A percentile compares a stretch with the other conserved stretches of the same genome.
Conservation (phyloP, 2,113 vertebrate species). For the Pteropus alecto region DNA sequence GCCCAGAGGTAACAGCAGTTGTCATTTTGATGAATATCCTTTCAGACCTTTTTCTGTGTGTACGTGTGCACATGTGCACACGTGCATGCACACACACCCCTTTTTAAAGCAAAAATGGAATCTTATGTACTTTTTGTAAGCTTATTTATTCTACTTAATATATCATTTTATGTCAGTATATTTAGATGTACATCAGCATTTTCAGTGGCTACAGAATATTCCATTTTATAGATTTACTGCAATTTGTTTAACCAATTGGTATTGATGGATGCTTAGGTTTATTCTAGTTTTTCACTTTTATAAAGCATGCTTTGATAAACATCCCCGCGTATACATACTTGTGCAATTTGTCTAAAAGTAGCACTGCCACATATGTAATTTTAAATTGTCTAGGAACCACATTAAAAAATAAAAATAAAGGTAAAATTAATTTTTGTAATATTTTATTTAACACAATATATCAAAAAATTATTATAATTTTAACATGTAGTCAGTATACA, state of each 20-base stretch:
- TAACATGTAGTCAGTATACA: not conserved
- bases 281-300: constrained; percentile 35
- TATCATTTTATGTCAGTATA: constrained; percentile 12
- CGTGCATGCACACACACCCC: not conserved
- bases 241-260: constrained; percentile 36
- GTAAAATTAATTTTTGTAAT: constrained; percentile 13
- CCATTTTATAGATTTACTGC: constrained; percentile 46
- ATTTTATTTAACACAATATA: not conserved
- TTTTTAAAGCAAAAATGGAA: not conserved
- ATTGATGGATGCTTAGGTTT: constrained; percentile 51
- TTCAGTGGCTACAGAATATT: constrained; percentile 39
- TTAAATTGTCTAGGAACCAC: not conserved
- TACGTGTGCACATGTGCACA: not conserved
- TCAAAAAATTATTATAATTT: not conserved
- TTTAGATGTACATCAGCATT: constrained; percentile 46
- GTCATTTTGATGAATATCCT: constrained; percentile 52
- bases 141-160: constrained; percentile 12
- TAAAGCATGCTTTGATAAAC: constrained; percentile 35
- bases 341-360: constrained; percentile 39
- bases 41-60: constrained; percentile 1
- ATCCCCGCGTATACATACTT: not conserved
- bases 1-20: constrained; percentile 17
- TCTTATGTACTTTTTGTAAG: constrained; percentile 30
- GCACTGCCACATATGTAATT: not conserved
- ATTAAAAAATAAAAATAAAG: not conserved